Base-by-base conservation (phyloP, 2,888 invertebrate genomes). In the Drosophila macrothrix region DNA sequence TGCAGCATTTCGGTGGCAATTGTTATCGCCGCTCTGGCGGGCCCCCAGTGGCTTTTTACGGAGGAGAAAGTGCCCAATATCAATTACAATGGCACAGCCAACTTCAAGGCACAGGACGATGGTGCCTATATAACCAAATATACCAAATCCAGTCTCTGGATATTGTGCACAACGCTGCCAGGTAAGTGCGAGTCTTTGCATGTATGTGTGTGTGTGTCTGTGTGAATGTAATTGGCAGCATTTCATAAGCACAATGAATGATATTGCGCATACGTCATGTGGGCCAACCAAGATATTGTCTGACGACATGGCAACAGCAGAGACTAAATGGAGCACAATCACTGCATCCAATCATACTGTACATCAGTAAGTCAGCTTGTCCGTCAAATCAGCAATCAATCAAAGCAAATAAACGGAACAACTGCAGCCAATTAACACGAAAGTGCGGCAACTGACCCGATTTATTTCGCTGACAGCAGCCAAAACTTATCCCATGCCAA, bases 1-100 rank as follows among this genome's bases (percentile, higher is more conserved):
- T 67, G 63, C 84, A 93, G 93, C 84, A 92, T 93, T 72, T 93
- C 93, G 37, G 91, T 93, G 69, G 93, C 93, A 64, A 92, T 93
- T 78, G 92, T 93, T 63, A 91, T 93, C 63, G 94, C 93, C 39
- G 93, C 94, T 16, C 69, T 93, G 73, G 93, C 94, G n/a, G 93
- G 93, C 12, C 93, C 94, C 22, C 96, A 97, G 93, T 98, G 98
- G 98, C 94, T 98, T 31, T 96, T 96, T 83, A 97, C 97, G 5
- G 96, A 97, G 92, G 98, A 98, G 93, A 96, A 96, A 92, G 95
- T 98, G 94, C 95, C 96, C 68, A 97, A 96, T 93, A 95, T 95
- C 16, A 94, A 94, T 60, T 96, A 95, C 93, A 97, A 97, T 93
- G 96, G 96, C 9, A 96, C 97, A 22, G 91, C 92, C 35, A 93